Conservation (phyloP, 2,797 vertebrate genomes). For the Miichthys miiuy region DNA sequence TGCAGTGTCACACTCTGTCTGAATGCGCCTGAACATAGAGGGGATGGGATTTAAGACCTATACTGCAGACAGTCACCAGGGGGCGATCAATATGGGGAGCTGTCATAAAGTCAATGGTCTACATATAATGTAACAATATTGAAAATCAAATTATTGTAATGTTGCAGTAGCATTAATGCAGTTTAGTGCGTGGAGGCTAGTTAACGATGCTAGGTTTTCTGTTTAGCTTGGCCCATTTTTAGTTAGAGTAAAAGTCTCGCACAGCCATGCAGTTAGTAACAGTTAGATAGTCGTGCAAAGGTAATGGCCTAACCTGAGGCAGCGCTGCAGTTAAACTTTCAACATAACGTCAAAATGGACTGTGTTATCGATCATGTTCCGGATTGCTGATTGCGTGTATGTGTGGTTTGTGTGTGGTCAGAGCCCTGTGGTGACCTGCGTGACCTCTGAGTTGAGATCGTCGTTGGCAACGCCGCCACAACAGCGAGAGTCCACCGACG, state of each 20-base stretch:
- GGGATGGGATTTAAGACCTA: no score
- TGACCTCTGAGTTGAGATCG: conserved; percentile 90
- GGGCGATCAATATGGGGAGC: no score
- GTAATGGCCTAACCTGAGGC: background rate
- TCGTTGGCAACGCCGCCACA: conserved; percentile 79
- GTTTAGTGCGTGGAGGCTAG: conserved; percentile 12
- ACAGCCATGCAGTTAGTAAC: conserved; percentile 36
- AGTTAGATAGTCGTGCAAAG: background rate
- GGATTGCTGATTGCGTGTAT: conserved; percentile 8
- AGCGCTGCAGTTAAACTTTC: conserved; percentile 12
- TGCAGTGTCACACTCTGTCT: no score
- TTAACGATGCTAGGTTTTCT: background rate
- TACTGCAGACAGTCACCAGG: no score
- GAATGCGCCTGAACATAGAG: no score
- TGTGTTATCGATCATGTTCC: conserved; percentile 5
- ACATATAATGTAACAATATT: no score
- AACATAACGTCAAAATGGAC: background rate
- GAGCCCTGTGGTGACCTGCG: conserved; percentile 85
- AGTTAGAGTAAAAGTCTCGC: conserved; percentile 21
- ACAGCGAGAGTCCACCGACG: conserved; percentile 86
- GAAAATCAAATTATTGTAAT: background rate
- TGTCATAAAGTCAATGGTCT: no score
- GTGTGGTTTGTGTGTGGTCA: conserved; percentile 63
- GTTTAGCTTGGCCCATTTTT: background rate
- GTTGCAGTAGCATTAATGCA: background rate